phyloP scores from a whole-genome alignment of 2,888 invertebrate species.

The Cheilosia grossa region DNA sequence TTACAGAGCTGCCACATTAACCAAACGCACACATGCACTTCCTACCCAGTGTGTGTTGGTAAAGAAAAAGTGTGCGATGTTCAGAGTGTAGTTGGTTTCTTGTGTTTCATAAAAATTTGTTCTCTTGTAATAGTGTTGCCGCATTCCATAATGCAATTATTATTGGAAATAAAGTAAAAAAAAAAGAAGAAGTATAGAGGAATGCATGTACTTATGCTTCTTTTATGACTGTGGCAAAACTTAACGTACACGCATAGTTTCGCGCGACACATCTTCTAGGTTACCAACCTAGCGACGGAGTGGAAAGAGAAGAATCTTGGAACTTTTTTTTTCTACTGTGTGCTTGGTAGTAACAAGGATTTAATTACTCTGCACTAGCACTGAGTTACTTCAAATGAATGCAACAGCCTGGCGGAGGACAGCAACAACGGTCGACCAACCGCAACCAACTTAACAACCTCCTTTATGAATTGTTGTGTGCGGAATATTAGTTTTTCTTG shows the following conservation, averaged over 20 bases:
- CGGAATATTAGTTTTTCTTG: conserved; percentile 59
- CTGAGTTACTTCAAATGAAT: conserved; percentile 2
- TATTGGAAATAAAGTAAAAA: conserved; percentile 65
- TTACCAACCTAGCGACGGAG: conserved; percentile 1
- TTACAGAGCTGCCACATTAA: conserved; percentile 60
- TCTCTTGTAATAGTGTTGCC: conserved; percentile 68
- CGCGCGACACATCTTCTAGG: conserved; percentile 56
- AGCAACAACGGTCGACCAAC: conserved; percentile 31
- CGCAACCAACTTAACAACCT: conserved; percentile 63
- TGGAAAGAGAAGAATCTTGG: neutral
- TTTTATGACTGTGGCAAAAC: conserved; percentile 58
- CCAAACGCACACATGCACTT: conserved; percentile 15
- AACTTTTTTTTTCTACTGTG: conserved; percentile 12
- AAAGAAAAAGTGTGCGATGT: conserved; percentile 54
- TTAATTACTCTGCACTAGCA: conserved; percentile 58
- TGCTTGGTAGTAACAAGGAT: conserved; percentile 56
- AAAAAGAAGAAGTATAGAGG: conserved; percentile 45
- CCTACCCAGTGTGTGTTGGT: conserved; percentile 12
- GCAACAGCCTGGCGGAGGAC: conserved; percentile 2
- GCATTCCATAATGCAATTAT: conserved; percentile 75
- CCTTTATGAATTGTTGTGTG: conserved; percentile 60
- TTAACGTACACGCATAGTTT: conserved; percentile 64
- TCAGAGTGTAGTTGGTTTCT: conserved; percentile 21
- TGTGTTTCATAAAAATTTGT: neutral
- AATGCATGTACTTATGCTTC: conserved; percentile 67